phyloP scores from a whole-genome alignment of 2,797 vertebrate species.

The Enteromius mattozi region DNA sequence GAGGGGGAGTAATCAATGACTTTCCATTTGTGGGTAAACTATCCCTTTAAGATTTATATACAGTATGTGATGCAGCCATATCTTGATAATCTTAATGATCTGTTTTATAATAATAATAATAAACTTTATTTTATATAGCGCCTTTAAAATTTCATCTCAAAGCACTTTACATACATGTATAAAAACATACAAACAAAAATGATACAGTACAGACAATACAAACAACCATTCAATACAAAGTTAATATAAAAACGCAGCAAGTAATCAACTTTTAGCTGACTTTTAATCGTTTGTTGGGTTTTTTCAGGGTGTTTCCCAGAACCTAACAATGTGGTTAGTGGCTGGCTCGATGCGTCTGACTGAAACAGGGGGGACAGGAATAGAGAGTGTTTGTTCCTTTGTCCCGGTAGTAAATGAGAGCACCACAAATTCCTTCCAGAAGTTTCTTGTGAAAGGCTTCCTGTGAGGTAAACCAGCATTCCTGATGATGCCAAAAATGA shows the following conservation, averaged over 20 bases:
- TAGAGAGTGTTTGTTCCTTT: constrained; percentile 57
- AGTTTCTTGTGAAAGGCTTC: constrained; percentile 59
- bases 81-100: constrained; percentile 7
- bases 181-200: no score
- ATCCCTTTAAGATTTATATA: neutral
- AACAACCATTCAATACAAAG: no score
- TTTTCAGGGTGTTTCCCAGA: constrained; percentile 39
- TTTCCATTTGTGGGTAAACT: neutral
- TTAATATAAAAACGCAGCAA: no score
- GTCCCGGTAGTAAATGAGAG: constrained; percentile 59
- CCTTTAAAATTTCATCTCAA: no score
- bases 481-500: constrained; percentile 51
- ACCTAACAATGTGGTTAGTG: constrained; percentile 46
- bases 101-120: neutral
- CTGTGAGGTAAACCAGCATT: constrained; percentile 65
- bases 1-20: neutral
- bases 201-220: no score
- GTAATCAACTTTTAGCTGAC: constrained; percentile 13
- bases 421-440: constrained; percentile 65
- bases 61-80: neutral
- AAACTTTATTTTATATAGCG: no score
- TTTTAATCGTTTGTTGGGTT: constrained; percentile 40
- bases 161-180: no score
- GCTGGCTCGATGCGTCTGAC: constrained; percentile 28
- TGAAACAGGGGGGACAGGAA: constrained; percentile 44